Evolutionary conservation across 2,888 invertebrate species (phyloP).

Genomic region (Lasioglossum lativentre): DNA sequence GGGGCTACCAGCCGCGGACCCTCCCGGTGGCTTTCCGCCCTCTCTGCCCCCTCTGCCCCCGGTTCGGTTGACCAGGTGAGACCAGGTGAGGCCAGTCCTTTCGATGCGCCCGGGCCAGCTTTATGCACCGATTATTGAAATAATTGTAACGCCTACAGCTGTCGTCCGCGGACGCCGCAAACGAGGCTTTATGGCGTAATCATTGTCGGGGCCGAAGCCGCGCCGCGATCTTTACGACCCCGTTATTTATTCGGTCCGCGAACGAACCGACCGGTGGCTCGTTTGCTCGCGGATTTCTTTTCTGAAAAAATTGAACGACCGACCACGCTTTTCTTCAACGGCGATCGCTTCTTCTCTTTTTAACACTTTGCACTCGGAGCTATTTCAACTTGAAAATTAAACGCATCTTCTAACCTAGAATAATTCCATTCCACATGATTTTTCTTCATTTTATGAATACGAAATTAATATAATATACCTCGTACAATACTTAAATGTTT

Average conservation of each 20-base stretch:
- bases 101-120: conserved; percentile 16
- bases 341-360: neutral
- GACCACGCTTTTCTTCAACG: neutral
- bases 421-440: too few species aligned
- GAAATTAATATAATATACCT: too few species aligned
- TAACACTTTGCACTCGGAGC: too few species aligned
- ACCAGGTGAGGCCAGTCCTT: neutral
- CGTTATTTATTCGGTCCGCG: conserved; percentile 34
- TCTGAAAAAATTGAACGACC: neutral
- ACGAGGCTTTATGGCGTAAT: conserved; percentile 56
- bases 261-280: neutral
- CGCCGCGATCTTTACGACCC: conserved; percentile 27
- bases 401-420: too few species aligned
- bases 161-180: conserved; percentile 36
- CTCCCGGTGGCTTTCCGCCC: conserved; percentile 8
- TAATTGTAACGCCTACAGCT: conserved; percentile 58
- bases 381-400: too few species aligned
- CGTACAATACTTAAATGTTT: too few species aligned
- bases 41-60: too few species aligned
- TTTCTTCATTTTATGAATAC: too few species aligned
- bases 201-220: conserved; percentile 34
- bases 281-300: neutral
- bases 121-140: conserved; percentile 57
- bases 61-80: neutral
- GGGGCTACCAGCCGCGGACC: conserved; percentile 44